Conservation (phyloP, 2,888 invertebrate genomes). For the Fabriciana adippe region DNA sequence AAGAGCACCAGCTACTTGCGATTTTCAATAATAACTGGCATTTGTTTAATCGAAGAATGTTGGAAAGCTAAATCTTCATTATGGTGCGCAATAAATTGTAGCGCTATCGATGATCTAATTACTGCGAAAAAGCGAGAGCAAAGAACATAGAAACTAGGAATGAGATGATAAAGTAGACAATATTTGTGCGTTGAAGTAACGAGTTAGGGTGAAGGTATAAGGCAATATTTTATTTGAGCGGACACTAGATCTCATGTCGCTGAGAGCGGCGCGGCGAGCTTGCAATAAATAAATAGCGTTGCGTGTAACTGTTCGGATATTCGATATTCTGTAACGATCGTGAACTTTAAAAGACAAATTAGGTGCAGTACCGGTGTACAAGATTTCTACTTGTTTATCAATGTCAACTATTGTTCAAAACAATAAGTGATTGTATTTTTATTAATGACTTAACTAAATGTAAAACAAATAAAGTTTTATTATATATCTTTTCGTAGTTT, state of each 20-base stretch:
- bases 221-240: constrained; percentile 63
- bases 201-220: constrained; percentile 44
- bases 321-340: constrained; percentile 60
- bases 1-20: constrained; percentile 61
- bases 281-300: constrained; percentile 65
- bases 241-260: constrained; percentile 68
- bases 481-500: not conserved
- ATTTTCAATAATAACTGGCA: no score
- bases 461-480: not conserved
- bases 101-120: constrained; percentile 68
- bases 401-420: constrained; percentile 14
- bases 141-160: constrained; percentile 21
- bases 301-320: constrained; percentile 59
- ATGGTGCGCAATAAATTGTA: constrained; percentile 62
- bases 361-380: constrained; percentile 32
- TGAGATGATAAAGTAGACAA: constrained; percentile 38
- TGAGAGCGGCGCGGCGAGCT: constrained; percentile 48
- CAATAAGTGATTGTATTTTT: not conserved
- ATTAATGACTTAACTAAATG: not conserved
- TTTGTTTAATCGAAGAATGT: no score
- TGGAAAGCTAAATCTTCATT: constrained; percentile 74
- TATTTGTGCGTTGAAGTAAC: constrained; percentile 35
- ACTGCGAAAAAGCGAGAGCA: constrained; percentile 49
- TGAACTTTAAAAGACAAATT: constrained; percentile 53
- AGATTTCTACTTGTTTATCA: constrained; percentile 23